Evolutionary conservation across 2,888 invertebrate species (phyloP).

Genomic region (Schizaphis graminum): DNA sequence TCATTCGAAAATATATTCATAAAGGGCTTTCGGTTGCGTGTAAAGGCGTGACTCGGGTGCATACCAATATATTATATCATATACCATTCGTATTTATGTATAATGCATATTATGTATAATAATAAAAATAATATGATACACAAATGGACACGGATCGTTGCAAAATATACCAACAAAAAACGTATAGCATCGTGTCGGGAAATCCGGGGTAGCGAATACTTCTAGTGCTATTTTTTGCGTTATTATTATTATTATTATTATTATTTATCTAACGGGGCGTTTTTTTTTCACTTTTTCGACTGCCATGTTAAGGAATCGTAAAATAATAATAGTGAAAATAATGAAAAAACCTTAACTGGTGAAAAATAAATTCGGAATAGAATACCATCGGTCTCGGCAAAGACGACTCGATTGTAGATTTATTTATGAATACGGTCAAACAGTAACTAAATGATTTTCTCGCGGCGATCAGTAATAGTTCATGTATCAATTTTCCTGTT

Average conservation of each 20-base stretch:
- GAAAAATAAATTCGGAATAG: neutral
- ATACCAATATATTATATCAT: neutral
- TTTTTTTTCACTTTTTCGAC: neutral
- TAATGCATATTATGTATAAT: neutral
- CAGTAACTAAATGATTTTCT: neutral
- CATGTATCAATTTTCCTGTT: neutral
- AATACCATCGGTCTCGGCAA: neutral
- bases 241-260: neutral
- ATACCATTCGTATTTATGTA: neutral
- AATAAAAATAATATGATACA: neutral
- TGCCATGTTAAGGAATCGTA: neutral
- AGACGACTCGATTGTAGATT: neutral
- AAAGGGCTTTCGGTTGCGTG: neutral
- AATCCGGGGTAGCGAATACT: neutral
- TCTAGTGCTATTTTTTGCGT: neutral
- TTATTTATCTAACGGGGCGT: neutral
- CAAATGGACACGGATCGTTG: neutral
- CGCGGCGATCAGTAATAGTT: neutral
- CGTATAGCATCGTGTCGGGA: neutral
- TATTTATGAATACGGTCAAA: neutral
- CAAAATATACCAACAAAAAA: neutral
- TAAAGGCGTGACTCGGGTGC: neutral
- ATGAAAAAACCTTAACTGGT: neutral
- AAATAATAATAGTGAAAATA: neutral
- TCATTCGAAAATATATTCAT: neutral